Evolutionary conservation across 2,797 vertebrate genomes (phyloP).

Genomic region (Darevskia mixta): DNA sequence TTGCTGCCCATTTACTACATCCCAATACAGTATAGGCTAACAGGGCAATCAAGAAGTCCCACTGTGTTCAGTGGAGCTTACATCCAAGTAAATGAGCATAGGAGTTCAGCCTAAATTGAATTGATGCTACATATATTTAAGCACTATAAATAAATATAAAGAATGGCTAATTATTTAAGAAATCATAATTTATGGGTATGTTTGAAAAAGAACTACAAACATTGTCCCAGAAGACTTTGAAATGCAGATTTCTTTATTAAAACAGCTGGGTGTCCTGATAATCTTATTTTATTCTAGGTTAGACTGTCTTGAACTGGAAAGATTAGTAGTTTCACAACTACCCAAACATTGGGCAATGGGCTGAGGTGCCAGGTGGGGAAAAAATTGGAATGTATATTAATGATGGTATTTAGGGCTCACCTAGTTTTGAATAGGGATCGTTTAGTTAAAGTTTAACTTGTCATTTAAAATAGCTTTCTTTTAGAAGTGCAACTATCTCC

Average conservation of each 20-base stretch:
- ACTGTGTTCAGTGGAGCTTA: too few relatives aligned
- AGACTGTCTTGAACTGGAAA: background rate
- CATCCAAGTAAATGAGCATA: background rate
- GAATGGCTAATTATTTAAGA: background rate
- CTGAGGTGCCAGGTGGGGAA: background rate
- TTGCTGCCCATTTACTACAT: background rate
- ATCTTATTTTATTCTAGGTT: background rate
- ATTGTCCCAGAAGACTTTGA: background rate
- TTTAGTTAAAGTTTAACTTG: background rate
- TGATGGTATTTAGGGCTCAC: background rate
- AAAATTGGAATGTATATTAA: background rate
- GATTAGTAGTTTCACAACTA: background rate
- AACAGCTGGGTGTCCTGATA: background rate
- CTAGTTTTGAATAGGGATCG: background rate
- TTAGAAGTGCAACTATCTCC: background rate
- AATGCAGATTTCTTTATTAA: background rate
- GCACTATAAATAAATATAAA: background rate
- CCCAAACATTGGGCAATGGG: constrained; percentile 9
- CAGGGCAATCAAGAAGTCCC: too few relatives aligned
- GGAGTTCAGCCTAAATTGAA: background rate
- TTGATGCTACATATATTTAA: background rate
- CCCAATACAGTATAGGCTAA: too few relatives aligned
- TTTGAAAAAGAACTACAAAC: background rate
- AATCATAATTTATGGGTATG: background rate
- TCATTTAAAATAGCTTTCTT: background rate